Evolutionary conservation across 2,888 invertebrate genomes (phyloP), one percentile per base, ranked within the genome.

Genomic region (Patella caerulea): DNA sequence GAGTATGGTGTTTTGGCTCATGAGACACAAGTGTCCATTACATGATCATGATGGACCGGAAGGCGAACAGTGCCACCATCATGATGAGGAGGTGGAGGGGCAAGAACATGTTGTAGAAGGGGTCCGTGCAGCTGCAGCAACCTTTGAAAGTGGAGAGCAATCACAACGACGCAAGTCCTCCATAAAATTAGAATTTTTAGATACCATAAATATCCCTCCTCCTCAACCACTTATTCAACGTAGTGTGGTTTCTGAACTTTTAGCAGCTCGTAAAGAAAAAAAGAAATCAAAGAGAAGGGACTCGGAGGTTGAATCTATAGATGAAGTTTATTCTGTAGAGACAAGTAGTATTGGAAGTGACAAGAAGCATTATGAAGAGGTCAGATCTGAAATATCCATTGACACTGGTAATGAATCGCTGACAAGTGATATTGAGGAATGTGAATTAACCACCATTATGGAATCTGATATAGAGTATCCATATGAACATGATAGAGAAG

Each of bases 11-110:
- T 72, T 83, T n/a, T 76, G 82, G 59, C 76, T 83, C 71, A 80
- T 82, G 54, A 82, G 82, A 73, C 83, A 83, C 76, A 78, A 82
- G 71, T 83, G 83, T 74, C 81, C 82, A 2, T 74, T 73, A 53
- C 80, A 81, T 29, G 79, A 79, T 69, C 81, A 82, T 71, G 81
- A 81, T 12, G 65, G 24, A 14, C 19, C 12, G 2, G 65, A 65
- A 65, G 14, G 11, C 17, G 19, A 65, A 2, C 65, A 65, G 65
- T 65, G 65, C 65, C 24, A 11, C 11, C 24, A 24, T 65, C 19
- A 65, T 19, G 65, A 65, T 24, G 11, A 24, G 14, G 19, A 65
- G 65, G 24, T 65, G 65, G 65, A 65, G 65, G 65, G 24, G 3
- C 65, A 19, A 24, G 19, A 19, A 24, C 19, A 65, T 19, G 65